A percentile compares a stretch with the other conserved stretches of the same genome.
Evolutionary conservation across 2,113 vertebrate species (phyloP).

Genomic region (Pontoporia blainvillei): DNA sequence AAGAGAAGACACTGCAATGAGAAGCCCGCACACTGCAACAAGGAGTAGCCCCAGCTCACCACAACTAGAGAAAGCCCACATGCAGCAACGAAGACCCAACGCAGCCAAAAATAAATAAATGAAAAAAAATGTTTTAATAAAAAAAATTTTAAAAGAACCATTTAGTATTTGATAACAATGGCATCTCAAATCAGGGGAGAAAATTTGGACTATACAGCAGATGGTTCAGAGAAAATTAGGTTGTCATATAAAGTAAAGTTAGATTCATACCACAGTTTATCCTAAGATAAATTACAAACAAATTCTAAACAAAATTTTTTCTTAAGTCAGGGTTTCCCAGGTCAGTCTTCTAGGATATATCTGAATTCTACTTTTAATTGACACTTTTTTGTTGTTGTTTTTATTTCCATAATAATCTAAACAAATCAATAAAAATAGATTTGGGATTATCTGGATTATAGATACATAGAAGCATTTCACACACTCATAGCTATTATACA

Average conservation of each 20-base stretch:
- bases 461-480: background rate
- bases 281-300: background rate
- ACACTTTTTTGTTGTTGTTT: background rate
- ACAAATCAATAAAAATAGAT: background rate
- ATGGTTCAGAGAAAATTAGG: background rate
- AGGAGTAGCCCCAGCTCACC: too few relatives aligned
- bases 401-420: background rate
- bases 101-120: too few relatives aligned
- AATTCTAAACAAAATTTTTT: background rate
- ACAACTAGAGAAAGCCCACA: too few relatives aligned
- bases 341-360: background rate
- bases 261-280: background rate
- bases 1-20: too few relatives aligned
- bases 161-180: background rate
- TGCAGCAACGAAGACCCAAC: too few relatives aligned
- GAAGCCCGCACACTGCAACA: too few relatives aligned
- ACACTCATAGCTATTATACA: background rate
- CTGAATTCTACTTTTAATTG: background rate
- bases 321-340: background rate
- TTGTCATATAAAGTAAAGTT: background rate
- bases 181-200: background rate
- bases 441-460: background rate
- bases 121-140: background rate
- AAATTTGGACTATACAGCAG: background rate
- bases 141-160: background rate